These are phyloP conservation scores for Onychomys leucogaster DNA, from an alignment of 2,797 vertebrate species.

Conservation along the genomic window DNA sequence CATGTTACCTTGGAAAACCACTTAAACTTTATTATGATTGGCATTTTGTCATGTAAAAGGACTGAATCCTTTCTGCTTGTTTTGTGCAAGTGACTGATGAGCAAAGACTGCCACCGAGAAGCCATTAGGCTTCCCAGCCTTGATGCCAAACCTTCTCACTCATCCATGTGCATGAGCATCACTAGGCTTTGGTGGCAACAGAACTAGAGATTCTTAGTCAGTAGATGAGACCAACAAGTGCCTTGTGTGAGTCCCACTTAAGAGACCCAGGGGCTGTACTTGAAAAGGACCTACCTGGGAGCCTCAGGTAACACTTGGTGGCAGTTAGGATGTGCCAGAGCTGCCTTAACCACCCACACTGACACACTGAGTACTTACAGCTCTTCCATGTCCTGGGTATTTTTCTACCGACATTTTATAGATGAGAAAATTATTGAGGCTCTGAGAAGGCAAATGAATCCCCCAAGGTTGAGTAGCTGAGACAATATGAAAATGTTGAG, in stretches of 20 bases:
- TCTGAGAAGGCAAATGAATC: conserved; percentile 19
- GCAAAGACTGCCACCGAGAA: neutral
- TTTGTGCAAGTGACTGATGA: neutral
- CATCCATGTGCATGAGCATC: neutral
- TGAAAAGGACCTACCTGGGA: neutral
- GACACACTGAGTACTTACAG: neutral
- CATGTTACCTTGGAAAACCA: conserved; percentile 36
- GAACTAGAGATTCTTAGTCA: neutral
- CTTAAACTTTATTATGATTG: neutral
- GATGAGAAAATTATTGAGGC: conserved; percentile 20
- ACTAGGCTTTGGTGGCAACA: neutral
- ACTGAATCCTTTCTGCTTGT: conserved; percentile 1
- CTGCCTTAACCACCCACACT: neutral
- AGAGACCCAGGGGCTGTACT: neutral
- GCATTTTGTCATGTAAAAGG: neutral
- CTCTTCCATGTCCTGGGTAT: neutral
- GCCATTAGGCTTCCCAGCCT: neutral
- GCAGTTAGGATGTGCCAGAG: neutral
- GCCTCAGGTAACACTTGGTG: neutral
- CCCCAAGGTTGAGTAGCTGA: neutral
- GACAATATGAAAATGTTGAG: neutral
- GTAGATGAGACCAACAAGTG: neutral
- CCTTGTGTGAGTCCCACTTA: neutral
- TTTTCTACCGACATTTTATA: conserved; percentile 10
- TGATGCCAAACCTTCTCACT: neutral